Evolutionary conservation across 2,888 invertebrate genomes (phyloP).

Genomic region (Drosophila diplacantha): DNA sequence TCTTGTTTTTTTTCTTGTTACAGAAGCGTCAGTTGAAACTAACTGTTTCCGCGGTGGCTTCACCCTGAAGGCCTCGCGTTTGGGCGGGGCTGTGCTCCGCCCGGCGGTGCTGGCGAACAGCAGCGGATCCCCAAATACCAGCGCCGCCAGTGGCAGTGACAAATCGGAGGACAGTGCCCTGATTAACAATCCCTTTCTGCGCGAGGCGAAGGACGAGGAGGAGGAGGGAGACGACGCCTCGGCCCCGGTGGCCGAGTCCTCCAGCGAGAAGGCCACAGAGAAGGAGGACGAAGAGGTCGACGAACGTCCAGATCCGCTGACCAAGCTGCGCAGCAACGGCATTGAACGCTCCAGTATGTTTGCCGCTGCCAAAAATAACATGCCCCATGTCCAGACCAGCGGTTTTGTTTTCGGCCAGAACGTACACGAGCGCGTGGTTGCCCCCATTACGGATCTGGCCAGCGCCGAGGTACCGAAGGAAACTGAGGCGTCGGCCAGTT

Average conservation of each 20-base stretch:
- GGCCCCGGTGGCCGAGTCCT: conserved; percentile 46
- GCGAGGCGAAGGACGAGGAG: conserved; percentile 68
- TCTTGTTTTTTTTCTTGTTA: conserved; percentile 37
- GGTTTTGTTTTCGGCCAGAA: conserved; percentile 95
- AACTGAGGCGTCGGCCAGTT: conserved; percentile 14
- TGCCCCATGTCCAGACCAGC: conserved; percentile 78
- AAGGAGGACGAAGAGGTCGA: conserved; percentile 69
- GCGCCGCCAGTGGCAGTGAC: conserved; percentile 39
- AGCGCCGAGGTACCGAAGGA: conserved; percentile 15
- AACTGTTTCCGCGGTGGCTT: conserved; percentile 73
- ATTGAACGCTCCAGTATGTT: conserved; percentile 76
- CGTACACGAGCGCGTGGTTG: conserved; percentile 86
- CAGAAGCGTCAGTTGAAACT: conserved; percentile 76
- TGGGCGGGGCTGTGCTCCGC: conserved; percentile 74
- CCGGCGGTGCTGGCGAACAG: conserved; percentile 68
- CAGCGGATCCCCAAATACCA: conserved; percentile 36
- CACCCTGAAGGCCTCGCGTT: conserved; percentile 71
- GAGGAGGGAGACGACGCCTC: conserved; percentile 43
- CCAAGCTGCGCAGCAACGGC: conserved; percentile 75
- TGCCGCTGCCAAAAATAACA: conserved; percentile 73
- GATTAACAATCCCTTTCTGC: conserved; percentile 74
- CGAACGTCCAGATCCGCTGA: conserved; percentile 75
- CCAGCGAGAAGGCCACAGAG: conserved; percentile 53
- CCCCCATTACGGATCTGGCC: conserved; percentile 26
- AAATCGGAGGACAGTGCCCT: conserved; percentile 54